phyloP scores from a whole-genome alignment of 2,113 vertebrate genomes.

The Austrofundulus limnaeus region DNA sequence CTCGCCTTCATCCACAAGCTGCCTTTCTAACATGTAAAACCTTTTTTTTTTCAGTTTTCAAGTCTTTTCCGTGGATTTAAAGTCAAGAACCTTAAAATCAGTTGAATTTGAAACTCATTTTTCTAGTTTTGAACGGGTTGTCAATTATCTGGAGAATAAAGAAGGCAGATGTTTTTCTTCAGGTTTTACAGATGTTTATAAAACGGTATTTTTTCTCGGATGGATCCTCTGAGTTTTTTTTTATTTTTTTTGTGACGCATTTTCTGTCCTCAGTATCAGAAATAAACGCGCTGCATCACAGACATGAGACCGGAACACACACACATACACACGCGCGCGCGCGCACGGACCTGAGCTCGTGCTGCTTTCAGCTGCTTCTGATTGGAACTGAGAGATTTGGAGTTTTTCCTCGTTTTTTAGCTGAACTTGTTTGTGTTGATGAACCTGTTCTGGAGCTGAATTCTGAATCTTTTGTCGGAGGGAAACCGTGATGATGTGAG shows the following conservation, averaged over 20 bases:
- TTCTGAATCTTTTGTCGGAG: background rate
- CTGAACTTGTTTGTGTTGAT: too few species aligned
- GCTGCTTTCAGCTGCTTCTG: background rate
- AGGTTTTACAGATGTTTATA: too few species aligned
- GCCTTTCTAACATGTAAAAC: too few species aligned
- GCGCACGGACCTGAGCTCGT: background rate
- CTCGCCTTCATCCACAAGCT: too few species aligned
- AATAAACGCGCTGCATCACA: slow-evolving; percentile 19
- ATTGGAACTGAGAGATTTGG: background rate
- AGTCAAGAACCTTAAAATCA: too few species aligned
- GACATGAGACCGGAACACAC: slow-evolving; percentile 30
- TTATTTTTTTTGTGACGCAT: slow-evolving; percentile 42
- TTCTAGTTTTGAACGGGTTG: too few species aligned
- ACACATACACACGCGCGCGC: slow-evolving; percentile 1
- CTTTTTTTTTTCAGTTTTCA: too few species aligned
- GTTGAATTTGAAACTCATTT: too few species aligned
- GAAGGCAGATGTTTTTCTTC: background rate
- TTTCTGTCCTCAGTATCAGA: slow-evolving; percentile 23
- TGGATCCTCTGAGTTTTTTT: background rate
- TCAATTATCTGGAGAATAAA: too few species aligned
- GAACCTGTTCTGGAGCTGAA: background rate
- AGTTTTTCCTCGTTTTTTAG: slow-evolving; percentile 23
- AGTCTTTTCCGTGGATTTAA: too few species aligned
- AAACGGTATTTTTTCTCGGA: background rate
- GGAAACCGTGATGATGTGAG: background rate